phyloP scores from a whole-genome alignment of 1,140 invertebrate species.

The Diuraphis noxia region DNA sequence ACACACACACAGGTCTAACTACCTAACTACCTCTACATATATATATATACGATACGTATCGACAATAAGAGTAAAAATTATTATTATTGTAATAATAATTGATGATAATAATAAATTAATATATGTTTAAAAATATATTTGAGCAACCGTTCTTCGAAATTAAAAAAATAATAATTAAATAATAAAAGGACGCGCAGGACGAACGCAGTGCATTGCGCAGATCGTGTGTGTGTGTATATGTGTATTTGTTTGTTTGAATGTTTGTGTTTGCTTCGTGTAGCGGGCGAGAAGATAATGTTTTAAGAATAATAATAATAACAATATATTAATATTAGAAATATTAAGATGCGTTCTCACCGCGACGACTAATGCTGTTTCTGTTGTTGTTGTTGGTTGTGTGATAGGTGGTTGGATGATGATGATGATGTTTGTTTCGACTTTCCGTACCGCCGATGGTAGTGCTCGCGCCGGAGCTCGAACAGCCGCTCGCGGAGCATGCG shows the following conservation, averaged over 20 bases:
- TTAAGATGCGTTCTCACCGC: neutral
- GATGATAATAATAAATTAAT: neutral
- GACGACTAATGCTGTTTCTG: neutral
- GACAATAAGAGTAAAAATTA: slow-evolving; percentile 3
- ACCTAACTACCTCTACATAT: neutral
- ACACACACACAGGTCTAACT: neutral
- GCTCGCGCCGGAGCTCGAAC: slow-evolving; percentile 43
- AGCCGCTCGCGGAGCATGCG: slow-evolving; percentile 42
- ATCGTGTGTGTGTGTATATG: too few relatives aligned
- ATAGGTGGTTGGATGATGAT: neutral
- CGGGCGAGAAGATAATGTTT: neutral
- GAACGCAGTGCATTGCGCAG: neutral
- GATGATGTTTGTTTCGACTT: neutral
- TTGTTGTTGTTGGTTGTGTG: neutral
- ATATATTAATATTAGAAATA: neutral
- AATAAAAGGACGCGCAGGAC: neutral
- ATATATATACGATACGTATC: neutral
- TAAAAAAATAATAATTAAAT: neutral
- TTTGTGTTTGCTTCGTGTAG: neutral
- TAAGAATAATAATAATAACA: neutral
- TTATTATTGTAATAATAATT: neutral
- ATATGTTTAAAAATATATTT: neutral
- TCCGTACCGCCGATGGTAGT: slow-evolving; percentile 44
- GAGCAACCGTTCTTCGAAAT: slow-evolving; percentile 17
- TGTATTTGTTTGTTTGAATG: neutral